Base-by-base conservation (phyloP, 2,888 invertebrate genomes). In the Aspidapion aeneum region DNA sequence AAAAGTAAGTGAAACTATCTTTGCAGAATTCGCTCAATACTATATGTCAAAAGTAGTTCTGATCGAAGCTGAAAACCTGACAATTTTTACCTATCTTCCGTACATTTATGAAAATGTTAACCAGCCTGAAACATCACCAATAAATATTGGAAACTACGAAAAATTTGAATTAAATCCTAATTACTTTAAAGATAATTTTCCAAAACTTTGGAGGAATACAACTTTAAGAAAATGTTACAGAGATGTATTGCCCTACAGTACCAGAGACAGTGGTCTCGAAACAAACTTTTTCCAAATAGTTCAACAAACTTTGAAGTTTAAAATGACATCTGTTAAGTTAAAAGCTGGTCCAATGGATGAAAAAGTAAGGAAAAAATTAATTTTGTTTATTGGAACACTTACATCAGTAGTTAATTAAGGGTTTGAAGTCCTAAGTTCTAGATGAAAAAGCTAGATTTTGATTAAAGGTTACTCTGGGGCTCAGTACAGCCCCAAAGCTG, bases 101-200 rank as follows among this genome's bases (percentile, higher is more conserved):
- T 61, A 61, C 20, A 57, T 22, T 12, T 61, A 57, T 20, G 61
- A 50, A 57, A 57, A 61, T 21, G 18, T 57, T 9, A 57, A 57
- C 21, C 35, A 61, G 5, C 61, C 61, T 7, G 35, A 61, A 17
- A 22, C 56, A 18, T n/a, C 22, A 21, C 18, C 49, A 2, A 19
- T 21, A 18, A 17, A 50, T 1, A 49, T 57, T 51, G 61, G 61
- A 19, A 22, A 35, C 7, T 61, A 57, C 51, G 18, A 56, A 17
- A 35, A 22, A 17, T 2, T 16, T 1, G 17, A 18, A 16, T 35
- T 48, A 9, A n/a, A 48, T n/a, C 49, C 9, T 12, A 12, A 9
- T 9, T 48, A 12, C 49, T 48, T 48, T 48, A 48, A 48, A 48
- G 52, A 52, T 52, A 52, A 52, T 18, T 17, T 18, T 18, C 35